Conservation (phyloP, 53 echinoderm and acorn worm species). For the Antedon mediterranea region DNA sequence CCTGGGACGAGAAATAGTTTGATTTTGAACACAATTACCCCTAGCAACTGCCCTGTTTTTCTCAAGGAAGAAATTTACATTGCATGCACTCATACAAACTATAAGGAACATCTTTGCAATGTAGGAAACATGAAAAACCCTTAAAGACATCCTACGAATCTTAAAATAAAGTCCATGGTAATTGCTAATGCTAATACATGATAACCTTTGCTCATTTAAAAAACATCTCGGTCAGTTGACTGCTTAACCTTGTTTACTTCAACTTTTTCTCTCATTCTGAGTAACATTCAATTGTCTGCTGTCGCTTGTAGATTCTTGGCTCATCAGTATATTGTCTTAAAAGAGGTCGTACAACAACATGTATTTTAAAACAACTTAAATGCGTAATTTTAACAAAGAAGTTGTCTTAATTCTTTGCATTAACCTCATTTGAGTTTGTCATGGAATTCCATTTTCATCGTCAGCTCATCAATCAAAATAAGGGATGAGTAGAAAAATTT, state of each 20-base stretch:
- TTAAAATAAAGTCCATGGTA: too few relatives aligned
- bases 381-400: not conserved
- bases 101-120: too few relatives aligned
- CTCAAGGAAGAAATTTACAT: not conserved
- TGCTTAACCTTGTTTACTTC: not conserved
- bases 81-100: too few relatives aligned
- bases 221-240: not conserved
- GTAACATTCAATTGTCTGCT: not conserved
- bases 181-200: too few relatives aligned
- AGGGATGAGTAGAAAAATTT: not conserved
- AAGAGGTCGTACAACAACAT: not conserved
- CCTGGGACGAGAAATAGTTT: not conserved
- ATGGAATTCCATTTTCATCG: not conserved
- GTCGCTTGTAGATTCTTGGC: not conserved
- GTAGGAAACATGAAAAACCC: too few relatives aligned
- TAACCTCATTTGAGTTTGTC: not conserved
- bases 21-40: not conserved
- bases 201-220: too few relatives aligned
- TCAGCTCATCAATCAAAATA: not conserved
- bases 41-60: not conserved
- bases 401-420: not conserved
- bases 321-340: not conserved
- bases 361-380: not conserved
- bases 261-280: not conserved
- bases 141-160: too few relatives aligned